phyloP scores from a whole-genome alignment of 2,888 invertebrate genomes.

The Strigamia crassipes region DNA sequence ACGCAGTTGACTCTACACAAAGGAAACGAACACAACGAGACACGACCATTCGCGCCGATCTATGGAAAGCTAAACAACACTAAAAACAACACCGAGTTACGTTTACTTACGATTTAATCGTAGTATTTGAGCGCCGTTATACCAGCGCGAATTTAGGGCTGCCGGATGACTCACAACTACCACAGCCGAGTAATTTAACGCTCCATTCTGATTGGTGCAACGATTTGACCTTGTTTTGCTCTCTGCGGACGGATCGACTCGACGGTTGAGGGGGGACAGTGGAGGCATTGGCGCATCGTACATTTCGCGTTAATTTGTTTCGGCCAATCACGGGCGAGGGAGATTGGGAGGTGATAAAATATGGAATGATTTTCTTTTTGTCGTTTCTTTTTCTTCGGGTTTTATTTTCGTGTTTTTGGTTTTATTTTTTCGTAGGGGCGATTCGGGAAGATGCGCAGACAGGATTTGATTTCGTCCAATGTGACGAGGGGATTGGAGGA shows the following conservation, averaged over 20 bases:
- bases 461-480: not conserved
- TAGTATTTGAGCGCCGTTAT: not conserved
- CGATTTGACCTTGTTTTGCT: not conserved
- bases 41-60: not conserved
- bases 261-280: not conserved
- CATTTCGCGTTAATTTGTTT: no score
- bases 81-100: not conserved
- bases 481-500: not conserved
- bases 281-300: no score
- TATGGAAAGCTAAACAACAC: not conserved
- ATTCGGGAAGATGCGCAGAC: not conserved
- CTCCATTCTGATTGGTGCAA: not conserved
- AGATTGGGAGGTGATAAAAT: no score
- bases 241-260: not conserved
- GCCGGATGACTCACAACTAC: not conserved
- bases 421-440: not conserved
- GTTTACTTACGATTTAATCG: not conserved
- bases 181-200: not conserved
- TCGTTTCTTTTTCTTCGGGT: no score
- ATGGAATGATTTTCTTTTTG: no score
- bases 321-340: no score
- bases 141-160: not conserved
- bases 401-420: not conserved
- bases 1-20: not conserved
- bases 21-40: not conserved